Conservation (phyloP, 2,113 vertebrate species). For the Rhabdomys dilectus region DNA sequence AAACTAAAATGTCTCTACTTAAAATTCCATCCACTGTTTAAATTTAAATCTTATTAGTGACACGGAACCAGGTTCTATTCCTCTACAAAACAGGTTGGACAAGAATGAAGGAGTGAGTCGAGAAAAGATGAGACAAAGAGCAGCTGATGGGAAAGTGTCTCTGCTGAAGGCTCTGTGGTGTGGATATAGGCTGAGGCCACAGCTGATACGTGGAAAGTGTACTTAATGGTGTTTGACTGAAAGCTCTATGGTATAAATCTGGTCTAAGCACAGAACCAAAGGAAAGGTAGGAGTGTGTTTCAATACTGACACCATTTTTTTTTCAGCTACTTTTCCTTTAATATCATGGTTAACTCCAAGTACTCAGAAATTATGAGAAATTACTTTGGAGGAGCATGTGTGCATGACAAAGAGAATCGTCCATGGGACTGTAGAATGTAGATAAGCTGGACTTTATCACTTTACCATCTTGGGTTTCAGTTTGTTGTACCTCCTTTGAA, state of each 20-base stretch:
- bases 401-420: neutral
- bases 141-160: neutral
- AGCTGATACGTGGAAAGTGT: neutral
- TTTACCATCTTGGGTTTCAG: neutral
- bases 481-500: neutral
- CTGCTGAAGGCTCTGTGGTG: accelerated
- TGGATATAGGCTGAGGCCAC: neutral
- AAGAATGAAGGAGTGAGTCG: neutral
- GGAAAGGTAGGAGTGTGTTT: neutral
- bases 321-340: neutral
- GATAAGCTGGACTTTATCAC: neutral
- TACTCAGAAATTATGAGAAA: neutral
- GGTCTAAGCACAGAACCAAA: neutral
- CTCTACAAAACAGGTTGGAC: neutral
- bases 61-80: neutral
- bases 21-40: neutral
- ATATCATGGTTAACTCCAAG: neutral
- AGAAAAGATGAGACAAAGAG: neutral
- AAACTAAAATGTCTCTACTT: neutral
- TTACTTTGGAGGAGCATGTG: neutral
- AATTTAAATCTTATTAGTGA: slow-evolving; percentile 2
- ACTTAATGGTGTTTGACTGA: neutral
- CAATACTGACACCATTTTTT: neutral
- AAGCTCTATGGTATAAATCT: neutral
- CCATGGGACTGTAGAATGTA: neutral